A percentile compares a stretch with the other conserved stretches of the same genome.
Evolutionary conservation across 1,140 invertebrate species (phyloP).

Genomic region (Anoplophora glabripennis): DNA sequence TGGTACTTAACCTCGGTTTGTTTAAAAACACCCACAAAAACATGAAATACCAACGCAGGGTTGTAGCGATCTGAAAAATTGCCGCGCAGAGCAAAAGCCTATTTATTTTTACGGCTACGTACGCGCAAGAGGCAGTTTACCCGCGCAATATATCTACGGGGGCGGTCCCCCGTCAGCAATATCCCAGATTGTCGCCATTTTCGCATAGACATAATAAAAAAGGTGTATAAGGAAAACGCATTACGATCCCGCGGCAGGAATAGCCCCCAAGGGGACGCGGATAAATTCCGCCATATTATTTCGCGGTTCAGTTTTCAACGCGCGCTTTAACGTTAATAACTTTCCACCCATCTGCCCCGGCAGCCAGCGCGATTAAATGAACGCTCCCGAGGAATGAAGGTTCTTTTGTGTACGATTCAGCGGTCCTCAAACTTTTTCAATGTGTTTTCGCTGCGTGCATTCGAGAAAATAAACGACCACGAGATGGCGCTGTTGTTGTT

Average conservation of each 20-base stretch:
- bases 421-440: too few species aligned
- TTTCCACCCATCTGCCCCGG: constrained; percentile 10
- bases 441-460: too few species aligned
- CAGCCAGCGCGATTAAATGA: too few species aligned
- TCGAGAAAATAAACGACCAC: too few species aligned
- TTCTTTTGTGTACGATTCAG: too few species aligned
- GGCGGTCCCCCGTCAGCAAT: constrained; percentile 32
- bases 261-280: constrained; percentile 39
- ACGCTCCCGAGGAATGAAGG: too few species aligned
- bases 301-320: constrained; percentile 36
- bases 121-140: constrained; percentile 10
- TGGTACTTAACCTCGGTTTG: too few species aligned
- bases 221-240: constrained; percentile 49
- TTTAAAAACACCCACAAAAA: not conserved
- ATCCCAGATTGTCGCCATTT: constrained; percentile 40
- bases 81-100: not conserved
- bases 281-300: constrained; percentile 37
- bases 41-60: not conserved
- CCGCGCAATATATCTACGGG: constrained; percentile 23
- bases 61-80: not conserved
- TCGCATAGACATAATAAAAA: constrained; percentile 43
- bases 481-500: too few species aligned
- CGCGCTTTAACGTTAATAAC: constrained; percentile 46
- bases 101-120: not conserved
- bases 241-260: constrained; percentile 46